Evolutionary conservation across 2,888 invertebrate genomes (phyloP).

Genomic region (Tenthredo notha): DNA sequence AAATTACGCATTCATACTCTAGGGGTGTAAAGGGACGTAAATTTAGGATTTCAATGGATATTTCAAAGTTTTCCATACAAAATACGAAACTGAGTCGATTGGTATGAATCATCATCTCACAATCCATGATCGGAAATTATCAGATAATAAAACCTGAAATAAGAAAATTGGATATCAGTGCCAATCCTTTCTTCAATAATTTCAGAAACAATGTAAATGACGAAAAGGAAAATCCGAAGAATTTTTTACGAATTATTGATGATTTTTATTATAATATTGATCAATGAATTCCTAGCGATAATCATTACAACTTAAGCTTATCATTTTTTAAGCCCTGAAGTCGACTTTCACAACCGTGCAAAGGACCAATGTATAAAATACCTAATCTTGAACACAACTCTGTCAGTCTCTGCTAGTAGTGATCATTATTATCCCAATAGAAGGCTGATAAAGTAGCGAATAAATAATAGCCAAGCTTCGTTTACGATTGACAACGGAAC

Average conservation of each 20-base stretch:
- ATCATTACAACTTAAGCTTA: background rate
- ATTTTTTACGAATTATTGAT: no score
- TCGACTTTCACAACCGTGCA: no score
- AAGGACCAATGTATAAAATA: no score
- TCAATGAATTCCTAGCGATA: background rate
- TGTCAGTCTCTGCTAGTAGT: no score
- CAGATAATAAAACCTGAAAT: background rate
- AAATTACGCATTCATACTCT: background rate
- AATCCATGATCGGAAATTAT: background rate
- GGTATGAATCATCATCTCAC: background rate
- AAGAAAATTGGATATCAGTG: background rate
- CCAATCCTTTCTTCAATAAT: background rate
- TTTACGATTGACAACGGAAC: no score
- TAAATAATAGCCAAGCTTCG: no score
- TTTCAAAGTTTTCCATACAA: constrained; percentile 56
- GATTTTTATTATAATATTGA: no score
- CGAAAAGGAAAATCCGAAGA: no score
- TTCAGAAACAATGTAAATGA: no score
- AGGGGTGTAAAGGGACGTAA: background rate
- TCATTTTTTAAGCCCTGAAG: background rate
- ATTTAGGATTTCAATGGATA: constrained; percentile 24
- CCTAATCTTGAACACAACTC: no score
- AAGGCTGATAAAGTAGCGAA: no score
- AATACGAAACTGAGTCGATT: constrained; percentile 58
- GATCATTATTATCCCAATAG: no score